A percentile compares a stretch with the other conserved stretches of the same genome.
Evolutionary conservation across 2,888 invertebrate genomes (phyloP).

Genomic region (Trissonchulus latispiculum): DNA sequence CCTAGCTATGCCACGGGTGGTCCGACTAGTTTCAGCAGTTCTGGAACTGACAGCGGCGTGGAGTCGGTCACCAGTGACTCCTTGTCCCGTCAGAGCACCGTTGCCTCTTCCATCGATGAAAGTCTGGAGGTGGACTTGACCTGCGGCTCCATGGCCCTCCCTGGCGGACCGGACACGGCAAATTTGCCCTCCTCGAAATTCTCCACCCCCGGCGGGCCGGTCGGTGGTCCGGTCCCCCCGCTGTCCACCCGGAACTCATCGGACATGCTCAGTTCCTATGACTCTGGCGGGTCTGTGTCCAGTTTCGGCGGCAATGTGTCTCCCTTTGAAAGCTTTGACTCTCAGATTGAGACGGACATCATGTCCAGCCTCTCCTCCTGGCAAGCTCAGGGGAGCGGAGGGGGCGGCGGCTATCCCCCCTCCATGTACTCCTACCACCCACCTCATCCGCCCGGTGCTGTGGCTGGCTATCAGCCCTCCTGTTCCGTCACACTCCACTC

Average conservation of each 20-base stretch:
- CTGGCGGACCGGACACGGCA: background rate
- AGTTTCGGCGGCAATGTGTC: conserved; percentile 36
- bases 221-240: background rate
- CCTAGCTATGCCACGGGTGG: background rate
- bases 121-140: conserved; percentile 45
- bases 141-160: conserved; percentile 1
- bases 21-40: no score
- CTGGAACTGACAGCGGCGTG: background rate
- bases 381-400: no score
- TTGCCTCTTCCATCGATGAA: conserved; percentile 48
- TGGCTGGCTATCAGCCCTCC: no score
- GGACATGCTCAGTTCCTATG: no score
- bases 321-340: conserved; percentile 46
- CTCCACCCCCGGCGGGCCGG: background rate
- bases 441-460: no score
- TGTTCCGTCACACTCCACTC: no score
- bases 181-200: background rate
- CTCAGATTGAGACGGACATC: conserved; percentile 45
- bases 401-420: no score
- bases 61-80: background rate
- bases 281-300: no score
- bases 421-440: no score
- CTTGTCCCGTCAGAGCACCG: conserved; percentile 33
- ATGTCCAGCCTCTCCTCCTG: conserved; percentile 40
- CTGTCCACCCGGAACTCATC: background rate